phyloP scores from a whole-genome alignment of 2,888 invertebrate species.

The Drepanosiphum platanoidis region DNA sequence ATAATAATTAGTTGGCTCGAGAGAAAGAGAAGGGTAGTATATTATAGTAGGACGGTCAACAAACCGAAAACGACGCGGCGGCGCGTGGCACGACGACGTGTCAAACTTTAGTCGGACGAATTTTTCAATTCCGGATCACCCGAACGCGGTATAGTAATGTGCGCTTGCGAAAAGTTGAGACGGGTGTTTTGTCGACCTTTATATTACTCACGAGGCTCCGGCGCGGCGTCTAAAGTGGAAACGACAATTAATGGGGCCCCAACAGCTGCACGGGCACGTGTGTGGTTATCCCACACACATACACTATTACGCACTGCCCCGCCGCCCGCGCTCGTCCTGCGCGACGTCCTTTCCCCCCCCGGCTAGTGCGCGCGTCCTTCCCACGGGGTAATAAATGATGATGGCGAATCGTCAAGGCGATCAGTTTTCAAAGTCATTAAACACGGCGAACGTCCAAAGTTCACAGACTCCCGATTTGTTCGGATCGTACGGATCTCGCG shows the following conservation, averaged over 20 bases:
- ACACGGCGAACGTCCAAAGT: slow-evolving; percentile 49
- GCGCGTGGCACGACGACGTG: no score
- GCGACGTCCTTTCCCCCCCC: background rate
- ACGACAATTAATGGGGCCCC: slow-evolving; percentile 52
- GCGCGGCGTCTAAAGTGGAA: slow-evolving; percentile 47
- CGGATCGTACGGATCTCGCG: slow-evolving; percentile 10
- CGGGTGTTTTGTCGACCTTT: slow-evolving; percentile 5
- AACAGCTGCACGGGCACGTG: slow-evolving; percentile 60
- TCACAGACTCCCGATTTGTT: slow-evolving; percentile 40
- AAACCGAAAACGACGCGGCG: no score
- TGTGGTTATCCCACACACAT: slow-evolving; percentile 61
- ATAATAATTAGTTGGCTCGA: no score
- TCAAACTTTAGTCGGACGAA: background rate
- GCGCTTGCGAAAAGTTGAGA: slow-evolving; percentile 21
- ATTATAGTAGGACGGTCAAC: no score
- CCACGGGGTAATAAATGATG: slow-evolving; percentile 37
- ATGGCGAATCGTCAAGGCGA: slow-evolving; percentile 36
- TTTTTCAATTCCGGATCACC: background rate
- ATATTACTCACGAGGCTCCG: slow-evolving; percentile 40
- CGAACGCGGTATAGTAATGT: background rate
- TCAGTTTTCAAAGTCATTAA: slow-evolving; percentile 58
- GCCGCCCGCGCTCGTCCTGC: background rate
- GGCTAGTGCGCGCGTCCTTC: background rate
- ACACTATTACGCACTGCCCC: background rate
- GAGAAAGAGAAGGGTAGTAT: no score